These are phyloP conservation scores for Tetragnatha versicolor DNA, from an alignment of 1,140 invertebrate genomes.

Conservation along the genomic window DNA sequence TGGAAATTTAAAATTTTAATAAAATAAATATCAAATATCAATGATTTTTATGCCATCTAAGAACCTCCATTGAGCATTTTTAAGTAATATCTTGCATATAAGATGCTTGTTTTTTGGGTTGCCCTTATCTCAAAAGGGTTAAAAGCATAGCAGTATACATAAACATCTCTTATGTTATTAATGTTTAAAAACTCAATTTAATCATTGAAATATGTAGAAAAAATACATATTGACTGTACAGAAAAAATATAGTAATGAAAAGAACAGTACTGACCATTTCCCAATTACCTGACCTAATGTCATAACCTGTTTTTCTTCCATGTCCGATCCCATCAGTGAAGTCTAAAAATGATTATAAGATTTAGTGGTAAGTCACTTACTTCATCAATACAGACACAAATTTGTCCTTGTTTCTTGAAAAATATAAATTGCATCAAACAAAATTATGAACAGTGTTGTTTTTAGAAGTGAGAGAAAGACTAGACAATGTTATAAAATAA, in stretches of 20 bases:
- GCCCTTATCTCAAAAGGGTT: too few relatives aligned
- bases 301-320: conserved; percentile 62
- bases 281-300: conserved; percentile 62
- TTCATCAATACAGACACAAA: background rate
- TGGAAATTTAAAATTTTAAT: too few relatives aligned
- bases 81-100: too few relatives aligned
- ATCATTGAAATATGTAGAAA: too few relatives aligned
- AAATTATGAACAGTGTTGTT: background rate
- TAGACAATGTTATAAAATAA: background rate
- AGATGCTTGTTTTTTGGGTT: too few relatives aligned
- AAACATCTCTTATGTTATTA: too few relatives aligned
- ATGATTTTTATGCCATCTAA: too few relatives aligned
- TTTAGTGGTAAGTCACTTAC: conserved; percentile 10
- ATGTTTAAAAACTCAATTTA: too few relatives aligned
- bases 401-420: background rate
- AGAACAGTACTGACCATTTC: conserved; percentile 67
- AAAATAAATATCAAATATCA: too few relatives aligned
- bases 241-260: background rate
- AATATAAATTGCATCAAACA: background rate
- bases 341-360: conserved; percentile 63
- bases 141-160: too few relatives aligned
- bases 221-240: background rate
- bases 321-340: conserved; percentile 65
- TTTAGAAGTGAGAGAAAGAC: background rate
- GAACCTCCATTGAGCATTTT: too few relatives aligned